phyloP scores from a whole-genome alignment of 2,113 vertebrate species.

The Irena cyanogastra region DNA sequence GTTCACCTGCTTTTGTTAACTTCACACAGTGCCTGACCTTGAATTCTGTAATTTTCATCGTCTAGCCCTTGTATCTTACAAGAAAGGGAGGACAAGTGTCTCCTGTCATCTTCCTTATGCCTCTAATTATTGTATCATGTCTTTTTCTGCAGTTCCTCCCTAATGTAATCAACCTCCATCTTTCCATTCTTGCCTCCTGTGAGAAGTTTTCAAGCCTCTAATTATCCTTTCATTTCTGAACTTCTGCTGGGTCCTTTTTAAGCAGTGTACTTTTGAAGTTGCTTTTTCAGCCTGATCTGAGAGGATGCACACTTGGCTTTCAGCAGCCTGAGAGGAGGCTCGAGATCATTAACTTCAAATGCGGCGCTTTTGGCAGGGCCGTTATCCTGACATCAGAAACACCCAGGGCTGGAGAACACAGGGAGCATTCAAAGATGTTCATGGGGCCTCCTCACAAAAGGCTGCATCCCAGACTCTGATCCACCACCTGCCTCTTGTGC shows the following conservation, averaged over 20 bases:
- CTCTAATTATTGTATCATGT: background rate
- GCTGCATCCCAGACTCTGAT: background rate
- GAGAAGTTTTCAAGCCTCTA: background rate
- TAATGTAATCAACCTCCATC: background rate
- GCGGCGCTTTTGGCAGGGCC: rapidly evolving
- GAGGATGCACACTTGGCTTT: background rate
- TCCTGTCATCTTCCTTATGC: background rate
- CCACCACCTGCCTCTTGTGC: background rate
- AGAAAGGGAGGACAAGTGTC: background rate
- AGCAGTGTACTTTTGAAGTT: background rate
- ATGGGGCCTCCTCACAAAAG: background rate
- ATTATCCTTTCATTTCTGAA: background rate
- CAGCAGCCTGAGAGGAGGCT: background rate
- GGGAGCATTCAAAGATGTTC: background rate
- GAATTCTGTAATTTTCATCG: background rate
- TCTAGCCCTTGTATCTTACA: background rate
- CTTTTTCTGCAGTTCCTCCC: background rate
- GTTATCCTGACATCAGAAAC: background rate
- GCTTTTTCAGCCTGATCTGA: background rate
- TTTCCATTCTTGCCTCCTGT: background rate
- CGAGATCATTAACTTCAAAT: background rate
- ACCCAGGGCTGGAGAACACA: background rate
- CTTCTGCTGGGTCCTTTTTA: background rate
- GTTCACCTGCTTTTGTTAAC: background rate
- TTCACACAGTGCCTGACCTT: background rate